phyloP scores from a whole-genome alignment of 2,888 invertebrate species.

The Labia minor region DNA sequence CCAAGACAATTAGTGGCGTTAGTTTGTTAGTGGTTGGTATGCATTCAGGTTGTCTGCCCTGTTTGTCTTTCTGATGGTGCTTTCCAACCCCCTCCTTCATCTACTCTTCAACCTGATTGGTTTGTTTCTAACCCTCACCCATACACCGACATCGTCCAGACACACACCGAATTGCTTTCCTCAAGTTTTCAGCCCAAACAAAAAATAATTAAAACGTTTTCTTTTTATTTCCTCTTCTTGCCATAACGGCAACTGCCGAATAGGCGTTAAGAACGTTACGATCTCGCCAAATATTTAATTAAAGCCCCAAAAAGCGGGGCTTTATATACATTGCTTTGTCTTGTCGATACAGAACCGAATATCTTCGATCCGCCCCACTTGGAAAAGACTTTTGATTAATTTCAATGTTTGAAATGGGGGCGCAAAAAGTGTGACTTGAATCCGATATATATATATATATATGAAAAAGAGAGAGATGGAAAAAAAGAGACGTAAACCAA shows the following conservation, averaged over 20 bases:
- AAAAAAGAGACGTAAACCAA: not conserved
- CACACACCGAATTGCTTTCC: not conserved
- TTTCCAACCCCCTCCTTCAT: not conserved
- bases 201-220: slow-evolving; percentile 13
- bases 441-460: not conserved
- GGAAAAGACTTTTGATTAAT: not conserved
- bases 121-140: not conserved
- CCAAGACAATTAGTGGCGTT: slow-evolving; percentile 13
- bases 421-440: slow-evolving; percentile 8
- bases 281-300: slow-evolving; percentile 13
- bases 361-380: not conserved
- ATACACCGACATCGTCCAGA: not conserved
- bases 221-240: not conserved
- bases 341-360: not conserved
- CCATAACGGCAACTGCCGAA: not conserved
- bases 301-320: slow-evolving; percentile 13
- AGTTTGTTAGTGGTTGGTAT: slow-evolving; percentile 2
- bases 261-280: not conserved
- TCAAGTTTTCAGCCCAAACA: not conserved
- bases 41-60: not conserved
- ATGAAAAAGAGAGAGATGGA: not conserved
- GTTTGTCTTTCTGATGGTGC: slow-evolving; percentile 7
- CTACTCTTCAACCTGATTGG: not conserved
- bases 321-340: slow-evolving; percentile 1
- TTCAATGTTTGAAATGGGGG: not conserved